phyloP scores from a whole-genome alignment of 2,888 invertebrate genomes.

The Ptilodon capucinus region DNA sequence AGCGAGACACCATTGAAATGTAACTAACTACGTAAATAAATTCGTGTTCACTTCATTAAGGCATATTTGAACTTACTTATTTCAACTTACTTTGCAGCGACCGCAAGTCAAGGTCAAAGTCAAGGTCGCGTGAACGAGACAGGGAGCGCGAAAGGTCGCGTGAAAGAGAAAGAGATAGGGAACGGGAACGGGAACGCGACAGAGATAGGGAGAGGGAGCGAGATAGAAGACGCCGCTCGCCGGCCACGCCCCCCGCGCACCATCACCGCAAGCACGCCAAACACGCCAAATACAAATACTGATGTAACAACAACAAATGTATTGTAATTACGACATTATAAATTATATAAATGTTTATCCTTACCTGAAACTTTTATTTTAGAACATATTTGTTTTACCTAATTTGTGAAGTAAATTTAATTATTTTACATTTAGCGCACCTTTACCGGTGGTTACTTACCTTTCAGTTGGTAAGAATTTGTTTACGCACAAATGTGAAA shows the following conservation, averaged over 20 bases:
- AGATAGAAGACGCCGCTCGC: constrained; percentile 59
- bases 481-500: too few species aligned
- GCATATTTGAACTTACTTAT: too few species aligned
- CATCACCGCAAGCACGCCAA: constrained; percentile 71
- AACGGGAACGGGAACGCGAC: constrained; percentile 49
- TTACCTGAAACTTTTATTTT: too few species aligned
- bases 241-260: constrained; percentile 68
- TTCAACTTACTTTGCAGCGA: constrained; percentile 59
- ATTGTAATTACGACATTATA: background rate
- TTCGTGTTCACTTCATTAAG: too few species aligned
- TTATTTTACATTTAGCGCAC: too few species aligned
- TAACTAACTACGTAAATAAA: too few species aligned
- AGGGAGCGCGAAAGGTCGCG: constrained; percentile 46
- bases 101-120: constrained; percentile 62
- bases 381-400: too few species aligned
- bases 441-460: too few species aligned
- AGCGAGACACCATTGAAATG: too few species aligned
- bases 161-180: constrained; percentile 53
- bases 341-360: constrained; percentile 8
- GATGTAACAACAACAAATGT: constrained; percentile 15
- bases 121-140: constrained; percentile 56
- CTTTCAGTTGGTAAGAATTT: too few species aligned
- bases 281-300: constrained; percentile 75
- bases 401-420: too few species aligned
- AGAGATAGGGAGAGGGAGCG: constrained; percentile 52